Conservation (phyloP, 2,797 vertebrate species). For the Hippocampus kuda region DNA sequence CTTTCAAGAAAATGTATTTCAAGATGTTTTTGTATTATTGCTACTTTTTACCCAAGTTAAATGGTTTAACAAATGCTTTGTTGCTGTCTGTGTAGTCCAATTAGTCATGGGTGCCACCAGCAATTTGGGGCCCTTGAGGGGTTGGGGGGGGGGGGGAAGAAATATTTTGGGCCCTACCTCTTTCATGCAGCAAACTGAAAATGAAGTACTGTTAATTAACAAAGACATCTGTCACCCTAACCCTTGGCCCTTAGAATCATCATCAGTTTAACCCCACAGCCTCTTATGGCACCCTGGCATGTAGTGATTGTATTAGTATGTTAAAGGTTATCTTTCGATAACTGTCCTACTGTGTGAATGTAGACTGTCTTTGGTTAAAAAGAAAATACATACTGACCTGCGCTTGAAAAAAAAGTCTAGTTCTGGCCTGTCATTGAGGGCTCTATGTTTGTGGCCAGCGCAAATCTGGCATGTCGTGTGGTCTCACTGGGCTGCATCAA, state of each 20-base stretch:
- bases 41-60: constrained; percentile 48
- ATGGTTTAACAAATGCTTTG: constrained; percentile 43
- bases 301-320: constrained; percentile 42
- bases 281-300: not conserved
- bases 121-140: not conserved
- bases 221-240: not conserved
- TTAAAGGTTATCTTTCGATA: constrained; percentile 21
- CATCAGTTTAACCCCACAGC: not conserved
- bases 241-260: not conserved
- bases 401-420: not conserved
- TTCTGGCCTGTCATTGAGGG: constrained; percentile 9
- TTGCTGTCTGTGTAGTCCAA: constrained; percentile 42
- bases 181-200: not conserved
- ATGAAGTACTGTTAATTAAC: not conserved
- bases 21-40: constrained; percentile 56
- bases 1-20: constrained; percentile 37
- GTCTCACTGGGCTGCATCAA: no score
- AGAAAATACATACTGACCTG: constrained; percentile 33
- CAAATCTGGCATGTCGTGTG: no score
- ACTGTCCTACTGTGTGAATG: constrained; percentile 23
- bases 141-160: not conserved
- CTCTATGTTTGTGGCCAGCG: no score
- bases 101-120: not conserved
- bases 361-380: constrained; percentile 33
- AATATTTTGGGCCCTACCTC: not conserved